Base-by-base conservation (phyloP, 2,113 vertebrate species). In the Leucopsar rothschildi region DNA sequence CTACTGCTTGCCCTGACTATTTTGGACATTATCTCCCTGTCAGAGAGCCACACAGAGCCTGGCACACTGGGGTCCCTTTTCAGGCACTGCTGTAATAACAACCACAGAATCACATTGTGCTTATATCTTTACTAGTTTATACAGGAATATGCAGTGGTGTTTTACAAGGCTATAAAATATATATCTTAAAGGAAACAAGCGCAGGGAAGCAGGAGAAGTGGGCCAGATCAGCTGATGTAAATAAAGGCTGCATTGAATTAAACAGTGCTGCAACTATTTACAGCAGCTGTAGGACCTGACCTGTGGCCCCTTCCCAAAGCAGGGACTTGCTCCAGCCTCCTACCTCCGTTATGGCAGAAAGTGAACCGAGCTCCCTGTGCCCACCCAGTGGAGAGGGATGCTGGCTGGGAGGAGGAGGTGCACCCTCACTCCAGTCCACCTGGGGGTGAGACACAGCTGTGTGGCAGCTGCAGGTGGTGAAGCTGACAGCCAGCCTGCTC, bases 141-240 rank as follows among this genome's bases (percentile, higher is more conserved):
- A 83, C 80, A 88, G 91, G 76, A 93, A 86, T 81, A 97, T 77
- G 90, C 88, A 90, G 96, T 52, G 64, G 88, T 90, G 95, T 90
- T 96, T 96, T 96, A 95, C 92, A 94, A 90, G 94, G 80, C 92
- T 78, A 47, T 96, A 94, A 97, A 97, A 93, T 78, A 83, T 88
- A 70, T 80, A 88, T 94, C 94, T 95, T 94, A 88, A 95, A 96
- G 86, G 93, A 94, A 93, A 82, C 88, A 90, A 93, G 88, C 86
- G 20, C 64, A 88, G 92, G 86, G 88, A 94, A 93, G 82, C 79
- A 93, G 75, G 75, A 91, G 91, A 84, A 94, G 76, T 73, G 76
- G 52, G 94, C 91, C 94, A 94, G 86, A 68, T 96, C 96, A 95
- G 92, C 88, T 93, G 95, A 92, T 86, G 86, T 88, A 97, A 96